Evolutionary conservation across 2,113 vertebrate species (phyloP), one percentile per base, ranked within the genome.

Genomic region (Physeter macrocephalus): DNA sequence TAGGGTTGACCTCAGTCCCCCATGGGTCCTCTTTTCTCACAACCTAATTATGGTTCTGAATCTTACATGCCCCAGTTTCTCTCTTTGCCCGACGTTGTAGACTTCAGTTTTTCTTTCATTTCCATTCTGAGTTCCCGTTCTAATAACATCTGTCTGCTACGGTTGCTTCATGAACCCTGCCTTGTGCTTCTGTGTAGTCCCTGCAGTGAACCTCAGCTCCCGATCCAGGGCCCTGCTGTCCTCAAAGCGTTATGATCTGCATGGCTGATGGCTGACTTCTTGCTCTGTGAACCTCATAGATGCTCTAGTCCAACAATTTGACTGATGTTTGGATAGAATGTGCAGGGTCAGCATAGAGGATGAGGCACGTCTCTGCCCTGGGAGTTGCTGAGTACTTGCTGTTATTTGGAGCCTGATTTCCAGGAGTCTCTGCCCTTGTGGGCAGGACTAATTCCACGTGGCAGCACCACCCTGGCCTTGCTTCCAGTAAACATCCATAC

Each of bases 211-310:
- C 52, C 41, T 90, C 64, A 85, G 18, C 57, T 74, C 31, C 15
- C 54, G 62, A 69, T 39, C 17, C 5, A 77, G 36, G n/a, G 10
- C 21, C 12, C n/a, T n/a, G 12, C 2, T 77, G 18, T 20, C 72
- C 36, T 62, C 41, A 41, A 0, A 72, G n/a, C 29, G 23, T 6
- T 14, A 5, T 8, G 12, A 13, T 54, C n/a, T 72, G 10, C 13
- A 1, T 1, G 12, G 7, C 6, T 84, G n/a, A 21, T n/a, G 34
- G 57, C 6, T 1, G 3, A 27, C 10, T 7, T 17, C n/a, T 12
- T 5, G 4, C 31, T 74, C 36, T 52, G 31, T 21, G 72, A 69
- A 21, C 21, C 18, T 77, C 61, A 39, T 8, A 46, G 46, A 20
- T 49, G 39, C 11, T 6, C 39, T 17, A 39, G 5, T 59, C 29